Evolutionary conservation across 2,797 vertebrate species (phyloP).

Genomic region (Neopelma chrysocephalum): DNA sequence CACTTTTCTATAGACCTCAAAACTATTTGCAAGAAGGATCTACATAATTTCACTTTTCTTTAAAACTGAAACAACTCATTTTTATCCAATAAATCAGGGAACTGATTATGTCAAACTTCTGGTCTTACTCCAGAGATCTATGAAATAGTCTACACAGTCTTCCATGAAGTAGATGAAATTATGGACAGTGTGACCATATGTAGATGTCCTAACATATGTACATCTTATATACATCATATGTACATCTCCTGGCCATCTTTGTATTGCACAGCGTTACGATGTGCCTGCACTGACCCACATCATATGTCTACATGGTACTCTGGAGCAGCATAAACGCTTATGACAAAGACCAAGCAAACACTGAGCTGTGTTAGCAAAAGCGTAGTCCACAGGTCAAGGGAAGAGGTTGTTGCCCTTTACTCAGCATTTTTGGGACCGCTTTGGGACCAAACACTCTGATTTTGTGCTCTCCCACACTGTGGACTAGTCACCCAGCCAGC

Average conservation of each 20-base stretch:
- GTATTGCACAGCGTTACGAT: accelerated
- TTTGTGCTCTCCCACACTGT: background rate
- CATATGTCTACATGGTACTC: background rate
- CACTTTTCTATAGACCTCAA: background rate
- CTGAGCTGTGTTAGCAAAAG: background rate
- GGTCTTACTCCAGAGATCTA: background rate
- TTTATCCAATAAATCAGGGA: background rate
- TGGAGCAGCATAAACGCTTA: accelerated
- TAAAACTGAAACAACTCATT: background rate
- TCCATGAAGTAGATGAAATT: background rate
- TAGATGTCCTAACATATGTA: background rate
- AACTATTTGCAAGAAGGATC: background rate
- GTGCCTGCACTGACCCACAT: accelerated
- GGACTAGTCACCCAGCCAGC: no score
- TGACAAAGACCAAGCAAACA: background rate
- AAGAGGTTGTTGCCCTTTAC: background rate
- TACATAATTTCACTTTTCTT: background rate
- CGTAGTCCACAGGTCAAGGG: background rate
- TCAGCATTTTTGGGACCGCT: background rate
- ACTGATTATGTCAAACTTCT: background rate
- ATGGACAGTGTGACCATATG: background rate
- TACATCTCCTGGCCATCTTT: background rate
- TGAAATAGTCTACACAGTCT: background rate
- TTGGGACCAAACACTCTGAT: background rate
- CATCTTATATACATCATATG: background rate